Evolutionary conservation across 2,888 invertebrate genomes (phyloP).

Genomic region (Agrenia bidenticulata): DNA sequence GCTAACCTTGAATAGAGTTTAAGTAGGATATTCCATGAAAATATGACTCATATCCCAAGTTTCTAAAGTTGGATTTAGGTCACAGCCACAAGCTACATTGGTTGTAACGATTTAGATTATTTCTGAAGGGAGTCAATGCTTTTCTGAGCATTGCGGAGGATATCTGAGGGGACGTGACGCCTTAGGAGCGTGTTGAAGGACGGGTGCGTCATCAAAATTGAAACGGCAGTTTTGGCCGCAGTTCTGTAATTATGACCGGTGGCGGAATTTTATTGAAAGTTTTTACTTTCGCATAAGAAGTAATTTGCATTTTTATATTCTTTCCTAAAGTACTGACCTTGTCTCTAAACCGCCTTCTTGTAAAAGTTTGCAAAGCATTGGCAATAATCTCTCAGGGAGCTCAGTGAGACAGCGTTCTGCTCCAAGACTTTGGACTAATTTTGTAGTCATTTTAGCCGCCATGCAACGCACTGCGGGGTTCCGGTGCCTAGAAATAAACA

Average conservation of each 20-base stretch:
- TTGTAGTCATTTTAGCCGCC: conserved; percentile 73
- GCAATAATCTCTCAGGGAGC: conserved; percentile 74
- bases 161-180: conserved; percentile 76
- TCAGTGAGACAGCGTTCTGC: conserved; percentile 72
- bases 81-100: no score
- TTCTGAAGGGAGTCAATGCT: conserved; percentile 61
- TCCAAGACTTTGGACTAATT: conserved; percentile 72
- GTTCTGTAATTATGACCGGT: conserved; percentile 59
- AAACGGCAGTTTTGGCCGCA: conserved; percentile 76
- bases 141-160: conserved; percentile 81
- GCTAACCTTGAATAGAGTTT: no score
- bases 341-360: conserved; percentile 85
- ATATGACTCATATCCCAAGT: no score
- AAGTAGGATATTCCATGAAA: no score
- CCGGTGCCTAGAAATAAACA: conserved; percentile 78
- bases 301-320: conserved; percentile 40
- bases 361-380: conserved; percentile 77
- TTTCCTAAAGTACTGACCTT: conserved; percentile 60
- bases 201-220: conserved; percentile 69
- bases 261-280: not conserved
- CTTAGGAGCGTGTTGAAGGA: conserved; percentile 74
- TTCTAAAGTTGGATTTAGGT: no score
- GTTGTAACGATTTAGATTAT: conserved; percentile 44
- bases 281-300: not conserved
- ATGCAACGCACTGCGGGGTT: conserved; percentile 84